Evolutionary conservation across 1,140 invertebrate genomes (phyloP), one percentile per base, ranked within the genome.

Genomic region (Halesus radiatus): DNA sequence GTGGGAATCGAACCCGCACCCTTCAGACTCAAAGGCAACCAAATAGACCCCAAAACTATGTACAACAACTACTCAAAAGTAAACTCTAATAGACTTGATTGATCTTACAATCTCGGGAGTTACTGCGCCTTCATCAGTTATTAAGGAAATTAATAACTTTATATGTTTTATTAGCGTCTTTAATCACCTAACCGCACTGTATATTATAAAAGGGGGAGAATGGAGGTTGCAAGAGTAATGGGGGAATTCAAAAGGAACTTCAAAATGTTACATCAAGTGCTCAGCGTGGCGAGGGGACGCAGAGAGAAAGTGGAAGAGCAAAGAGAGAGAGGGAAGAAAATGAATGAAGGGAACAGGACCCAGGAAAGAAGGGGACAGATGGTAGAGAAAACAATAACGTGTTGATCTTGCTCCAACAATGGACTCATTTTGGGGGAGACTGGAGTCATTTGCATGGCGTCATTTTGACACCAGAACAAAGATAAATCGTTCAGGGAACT

Each of bases 381-480:
- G 62, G 23, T 10, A 66, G 32, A 66, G 62, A 66, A 66, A 66
- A 66, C 62, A 66, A 66, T 66, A 66, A 66, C 62, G 62, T 66
- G 62, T 66, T 66, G 62, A 66, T 66, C 62, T 60, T 66, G 22
- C 26, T 32, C 62, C 23, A 16, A 66, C 62, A 66, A 66, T 66
- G 62, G n/a, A 66, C 62, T 66, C 62, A 60, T 13, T 23, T 60
- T 29, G 29, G 62, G 60, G 62, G 62, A 66, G 29, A 32, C 23
- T 66, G 62, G 62, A 32, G 22, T 29, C 22, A 66, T 66, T 66
- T 66, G 62, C 62, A 66, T 66, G 26, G 22, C 56, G 56, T 20
- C 62, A 26, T 66, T 66, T 66, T 29, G 62, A 66, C 22, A 66
- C 7, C 18, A 60, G 37, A 45, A 45, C 37, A 45, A 45, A 45